Conservation (phyloP, 2,113 vertebrate genomes). For the Lepus europaeus region DNA sequence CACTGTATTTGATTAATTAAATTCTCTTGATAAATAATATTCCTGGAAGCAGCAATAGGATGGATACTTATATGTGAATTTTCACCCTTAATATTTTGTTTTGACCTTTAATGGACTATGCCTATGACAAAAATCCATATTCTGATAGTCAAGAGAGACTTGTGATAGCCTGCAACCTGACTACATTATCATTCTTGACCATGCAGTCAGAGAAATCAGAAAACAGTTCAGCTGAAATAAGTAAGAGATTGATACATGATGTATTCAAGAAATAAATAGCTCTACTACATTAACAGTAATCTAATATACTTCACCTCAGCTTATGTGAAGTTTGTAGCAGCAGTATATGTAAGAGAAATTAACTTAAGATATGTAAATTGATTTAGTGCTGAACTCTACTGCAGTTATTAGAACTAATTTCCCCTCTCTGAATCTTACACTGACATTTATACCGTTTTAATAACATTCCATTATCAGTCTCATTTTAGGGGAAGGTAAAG, state of each 20-base stretch:
- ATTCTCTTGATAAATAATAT: conserved; percentile 23
- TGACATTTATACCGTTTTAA: conserved; percentile 76
- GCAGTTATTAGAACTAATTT: conserved; percentile 73
- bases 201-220: not conserved
- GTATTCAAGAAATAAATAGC: conserved; percentile 70
- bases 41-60: not conserved
- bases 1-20: conserved; percentile 52
- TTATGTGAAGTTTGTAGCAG: conserved; percentile 54
- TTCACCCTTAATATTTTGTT: conserved; percentile 37
- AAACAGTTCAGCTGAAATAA: conserved; percentile 7
- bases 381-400: conserved; percentile 67
- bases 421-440: conserved; percentile 55
- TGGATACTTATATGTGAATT: not conserved
- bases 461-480: conserved; percentile 59
- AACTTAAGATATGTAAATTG: conserved; percentile 69
- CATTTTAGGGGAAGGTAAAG: conserved; percentile 16
- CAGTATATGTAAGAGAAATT: conserved; percentile 72
- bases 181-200: conserved; percentile 2
- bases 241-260: conserved; percentile 35
- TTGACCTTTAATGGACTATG: not conserved
- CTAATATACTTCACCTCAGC: conserved; percentile 65
- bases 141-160: not conserved
- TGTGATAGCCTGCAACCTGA: conserved; percentile 3
- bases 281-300: conserved; percentile 71
- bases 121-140: not conserved